Evolutionary conservation across 2,888 invertebrate species (phyloP).

Genomic region (Electrophaes corylata): DNA sequence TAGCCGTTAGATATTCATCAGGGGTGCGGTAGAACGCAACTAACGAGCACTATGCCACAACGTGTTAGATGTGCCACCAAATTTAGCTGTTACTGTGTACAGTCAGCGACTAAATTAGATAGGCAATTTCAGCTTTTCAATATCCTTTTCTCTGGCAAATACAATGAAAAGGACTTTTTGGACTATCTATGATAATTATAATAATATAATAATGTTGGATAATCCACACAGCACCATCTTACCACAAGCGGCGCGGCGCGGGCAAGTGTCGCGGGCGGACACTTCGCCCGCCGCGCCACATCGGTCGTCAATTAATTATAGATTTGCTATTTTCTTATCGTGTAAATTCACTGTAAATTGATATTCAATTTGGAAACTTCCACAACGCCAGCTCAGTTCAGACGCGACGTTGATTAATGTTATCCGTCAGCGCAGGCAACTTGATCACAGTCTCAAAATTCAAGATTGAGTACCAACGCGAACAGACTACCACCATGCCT

Average conservation of each 20-base stretch:
- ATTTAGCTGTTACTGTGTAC: background rate
- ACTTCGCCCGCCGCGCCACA: too few species aligned
- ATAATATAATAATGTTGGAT: too few species aligned
- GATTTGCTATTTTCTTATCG: background rate
- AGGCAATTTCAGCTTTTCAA: too few species aligned
- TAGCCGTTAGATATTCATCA: background rate
- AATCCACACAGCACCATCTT: too few species aligned
- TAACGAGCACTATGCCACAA: background rate
- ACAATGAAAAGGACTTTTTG: too few species aligned
- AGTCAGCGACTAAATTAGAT: background rate
- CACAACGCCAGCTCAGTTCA: conserved; percentile 3
- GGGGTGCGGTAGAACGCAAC: background rate
- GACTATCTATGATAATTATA: too few species aligned
- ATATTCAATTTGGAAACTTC: conserved; percentile 10
- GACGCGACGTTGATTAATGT: conserved; percentile 8
- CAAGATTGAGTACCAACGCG: background rate
- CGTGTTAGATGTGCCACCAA: background rate
- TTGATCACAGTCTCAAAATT: conserved; percentile 8
- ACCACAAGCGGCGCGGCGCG: too few species aligned
- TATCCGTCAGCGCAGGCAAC: background rate
- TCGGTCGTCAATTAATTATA: too few species aligned
- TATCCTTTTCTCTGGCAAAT: too few species aligned
- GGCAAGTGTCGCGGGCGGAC: too few species aligned
- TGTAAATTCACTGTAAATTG: conserved; percentile 7
- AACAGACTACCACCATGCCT: background rate